Conservation (phyloP, 2,797 vertebrate species). For the Phoebastria nigripes region DNA sequence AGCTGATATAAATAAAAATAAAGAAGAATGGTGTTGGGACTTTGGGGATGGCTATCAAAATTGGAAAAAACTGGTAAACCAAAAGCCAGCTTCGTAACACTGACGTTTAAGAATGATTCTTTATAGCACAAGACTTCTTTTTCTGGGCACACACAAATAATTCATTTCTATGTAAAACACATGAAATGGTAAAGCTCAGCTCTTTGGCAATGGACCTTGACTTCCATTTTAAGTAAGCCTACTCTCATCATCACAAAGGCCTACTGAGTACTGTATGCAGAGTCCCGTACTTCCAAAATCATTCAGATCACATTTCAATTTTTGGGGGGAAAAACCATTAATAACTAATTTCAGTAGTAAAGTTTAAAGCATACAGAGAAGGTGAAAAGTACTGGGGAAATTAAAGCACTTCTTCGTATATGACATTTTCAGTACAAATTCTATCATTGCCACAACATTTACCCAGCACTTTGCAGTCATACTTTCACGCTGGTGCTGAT, state of each 20-base stretch:
- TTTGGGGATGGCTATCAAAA: background rate
- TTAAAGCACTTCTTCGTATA: background rate
- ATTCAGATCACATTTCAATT: background rate
- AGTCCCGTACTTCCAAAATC: background rate
- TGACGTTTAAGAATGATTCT: background rate
- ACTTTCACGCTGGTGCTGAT: background rate
- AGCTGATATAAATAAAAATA: background rate
- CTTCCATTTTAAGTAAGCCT: background rate
- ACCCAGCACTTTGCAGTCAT: background rate
- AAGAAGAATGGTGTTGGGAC: background rate
- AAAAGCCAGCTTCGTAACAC: background rate
- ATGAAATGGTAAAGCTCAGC: background rate
- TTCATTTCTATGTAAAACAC: background rate
- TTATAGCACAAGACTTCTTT: background rate
- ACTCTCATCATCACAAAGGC: background rate
- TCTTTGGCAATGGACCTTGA: background rate
- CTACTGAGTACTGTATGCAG: background rate
- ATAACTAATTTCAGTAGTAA: background rate
- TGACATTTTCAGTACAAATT: background rate
- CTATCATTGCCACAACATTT: background rate
- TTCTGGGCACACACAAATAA: background rate
- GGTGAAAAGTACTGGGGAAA: background rate
- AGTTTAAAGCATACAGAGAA: background rate
- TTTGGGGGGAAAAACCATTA: background rate
- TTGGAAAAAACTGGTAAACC: background rate